phyloP scores from a whole-genome alignment of 2,888 invertebrate genomes.

The Carterocephalus palaemon region DNA sequence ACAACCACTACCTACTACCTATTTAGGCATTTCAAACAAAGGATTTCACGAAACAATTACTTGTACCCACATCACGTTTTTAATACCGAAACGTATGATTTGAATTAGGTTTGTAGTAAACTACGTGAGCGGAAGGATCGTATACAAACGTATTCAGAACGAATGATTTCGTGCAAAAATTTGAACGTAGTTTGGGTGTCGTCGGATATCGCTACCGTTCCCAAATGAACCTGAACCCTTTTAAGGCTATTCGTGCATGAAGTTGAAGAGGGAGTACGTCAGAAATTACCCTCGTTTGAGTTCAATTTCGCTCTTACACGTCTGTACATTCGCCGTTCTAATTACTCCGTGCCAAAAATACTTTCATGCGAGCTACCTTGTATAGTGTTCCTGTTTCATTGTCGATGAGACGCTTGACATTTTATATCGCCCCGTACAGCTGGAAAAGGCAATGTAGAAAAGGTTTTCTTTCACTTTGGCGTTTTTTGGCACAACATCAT shows the following conservation, averaged over 20 bases:
- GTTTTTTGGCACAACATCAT: no score
- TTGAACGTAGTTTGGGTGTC: slow-evolving; percentile 9
- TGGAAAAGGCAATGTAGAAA: no score
- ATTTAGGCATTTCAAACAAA: no score
- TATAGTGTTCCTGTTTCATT: no score
- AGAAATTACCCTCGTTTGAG: background rate
- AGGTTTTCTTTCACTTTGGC: no score
- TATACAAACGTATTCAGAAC: slow-evolving; percentile 5
- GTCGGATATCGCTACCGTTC: slow-evolving; percentile 3
- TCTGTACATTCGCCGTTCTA: background rate
- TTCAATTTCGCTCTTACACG: background rate
- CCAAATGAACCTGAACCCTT: slow-evolving; percentile 6
- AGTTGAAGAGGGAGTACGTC: slow-evolving; percentile 2
- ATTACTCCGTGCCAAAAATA: no score
- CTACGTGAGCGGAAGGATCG: background rate
- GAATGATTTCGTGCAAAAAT: slow-evolving; percentile 2
- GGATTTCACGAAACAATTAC: no score
- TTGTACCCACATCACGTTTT: background rate
- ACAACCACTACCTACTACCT: no score
- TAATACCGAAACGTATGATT: no score
- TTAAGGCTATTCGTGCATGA: slow-evolving; percentile 4
- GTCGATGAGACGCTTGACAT: no score
- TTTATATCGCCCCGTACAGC: no score
- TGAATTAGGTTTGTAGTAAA: background rate
- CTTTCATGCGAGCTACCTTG: no score